Percentiles rank a stretch among this genome's conserved stretches.
Conservation (phyloP, 2,113 vertebrate species). For the Notiomystis cincta region DNA sequence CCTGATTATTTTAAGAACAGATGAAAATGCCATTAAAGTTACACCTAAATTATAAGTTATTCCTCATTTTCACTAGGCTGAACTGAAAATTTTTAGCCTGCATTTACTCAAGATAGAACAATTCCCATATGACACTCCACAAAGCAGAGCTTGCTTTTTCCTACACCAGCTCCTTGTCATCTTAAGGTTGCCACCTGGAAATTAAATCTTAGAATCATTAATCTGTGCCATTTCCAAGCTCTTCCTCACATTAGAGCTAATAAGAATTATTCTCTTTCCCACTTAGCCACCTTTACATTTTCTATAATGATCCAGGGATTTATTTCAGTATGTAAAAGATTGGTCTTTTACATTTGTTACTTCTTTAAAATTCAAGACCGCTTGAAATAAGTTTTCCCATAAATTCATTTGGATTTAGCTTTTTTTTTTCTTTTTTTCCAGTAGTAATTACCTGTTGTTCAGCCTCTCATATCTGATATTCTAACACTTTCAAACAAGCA, state of each 20-base stretch:
- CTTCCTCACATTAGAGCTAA: neutral
- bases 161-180: neutral
- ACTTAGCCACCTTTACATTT: neutral
- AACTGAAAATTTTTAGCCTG: neutral
- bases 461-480: neutral
- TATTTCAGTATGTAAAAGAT: neutral
- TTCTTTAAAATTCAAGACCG: neutral
- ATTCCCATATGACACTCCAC: neutral
- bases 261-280: neutral
- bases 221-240: neutral
- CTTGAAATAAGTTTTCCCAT: neutral
- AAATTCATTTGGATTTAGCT: neutral
- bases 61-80: neutral
- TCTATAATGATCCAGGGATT: neutral
- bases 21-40: neutral
- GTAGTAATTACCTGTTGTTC: neutral
- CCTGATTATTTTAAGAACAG: neutral
- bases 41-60: neutral
- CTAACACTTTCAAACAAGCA: neutral
- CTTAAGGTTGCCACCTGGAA: neutral
- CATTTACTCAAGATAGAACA: neutral
- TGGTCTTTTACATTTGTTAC: neutral
- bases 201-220: neutral
- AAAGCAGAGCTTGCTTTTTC: neutral
- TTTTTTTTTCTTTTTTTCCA: neutral